Percentiles rank a stretch among this genome's conserved stretches.
Evolutionary conservation across 2,888 invertebrate genomes (phyloP).

Genomic region (Leistus spinibarbis): DNA sequence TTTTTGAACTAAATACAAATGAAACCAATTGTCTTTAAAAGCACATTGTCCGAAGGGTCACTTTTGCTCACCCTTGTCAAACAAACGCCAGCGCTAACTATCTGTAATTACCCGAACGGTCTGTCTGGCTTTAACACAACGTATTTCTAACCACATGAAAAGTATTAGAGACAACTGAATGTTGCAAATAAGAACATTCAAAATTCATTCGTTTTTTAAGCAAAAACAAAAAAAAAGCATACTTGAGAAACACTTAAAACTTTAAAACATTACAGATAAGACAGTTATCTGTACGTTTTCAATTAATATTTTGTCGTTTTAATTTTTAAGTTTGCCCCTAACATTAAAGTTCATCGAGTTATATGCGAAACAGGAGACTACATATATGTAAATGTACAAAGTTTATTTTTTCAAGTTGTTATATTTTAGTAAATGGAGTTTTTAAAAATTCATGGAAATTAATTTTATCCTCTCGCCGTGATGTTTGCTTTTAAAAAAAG

Average conservation of each 20-base stretch:
- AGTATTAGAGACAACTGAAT: background rate
- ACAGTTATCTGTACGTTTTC: background rate
- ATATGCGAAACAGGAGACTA: background rate
- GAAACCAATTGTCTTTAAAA: too few species aligned
- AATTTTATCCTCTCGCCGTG: background rate
- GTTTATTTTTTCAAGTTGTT: background rate
- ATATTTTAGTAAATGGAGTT: conserved; percentile 4
- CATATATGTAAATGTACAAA: background rate
- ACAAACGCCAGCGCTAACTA: background rate
- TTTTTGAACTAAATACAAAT: too few species aligned
- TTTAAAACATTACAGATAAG: background rate
- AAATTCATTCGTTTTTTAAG: background rate
- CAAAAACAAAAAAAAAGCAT: background rate
- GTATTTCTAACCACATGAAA: background rate
- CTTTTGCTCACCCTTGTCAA: background rate
- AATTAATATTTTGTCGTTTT: background rate
- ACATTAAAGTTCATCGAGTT: background rate
- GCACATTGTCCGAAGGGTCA: too few species aligned
- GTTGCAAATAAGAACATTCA: background rate
- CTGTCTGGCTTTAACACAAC: too few species aligned
- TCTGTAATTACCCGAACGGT: background rate
- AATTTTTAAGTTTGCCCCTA: background rate
- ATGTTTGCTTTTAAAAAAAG: conserved; percentile 3
- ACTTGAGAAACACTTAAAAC: background rate
- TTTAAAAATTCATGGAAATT: conserved; percentile 12